These are phyloP conservation scores for Octodonta nipae DNA, from an alignment of 2,888 invertebrate species.

Conservation along the genomic window DNA sequence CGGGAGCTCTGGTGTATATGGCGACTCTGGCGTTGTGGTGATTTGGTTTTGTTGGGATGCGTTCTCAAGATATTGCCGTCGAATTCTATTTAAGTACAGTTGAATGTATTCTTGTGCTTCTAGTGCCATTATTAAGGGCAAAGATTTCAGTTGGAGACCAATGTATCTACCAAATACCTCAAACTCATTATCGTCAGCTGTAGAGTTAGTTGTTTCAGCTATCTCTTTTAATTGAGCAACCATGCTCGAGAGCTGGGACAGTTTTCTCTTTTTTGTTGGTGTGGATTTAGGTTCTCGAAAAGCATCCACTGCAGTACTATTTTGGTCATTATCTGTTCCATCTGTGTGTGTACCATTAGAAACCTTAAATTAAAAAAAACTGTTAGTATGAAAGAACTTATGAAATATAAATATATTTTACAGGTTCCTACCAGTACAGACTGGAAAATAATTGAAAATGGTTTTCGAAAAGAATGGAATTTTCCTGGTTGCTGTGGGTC, in stretches of 20 bases:
- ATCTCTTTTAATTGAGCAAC: conserved; percentile 19
- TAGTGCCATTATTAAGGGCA: conserved; percentile 7
- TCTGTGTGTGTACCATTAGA: conserved; percentile 13
- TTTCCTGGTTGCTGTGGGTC: conserved; percentile 1
- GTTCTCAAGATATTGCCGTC: neutral
- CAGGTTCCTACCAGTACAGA: neutral
- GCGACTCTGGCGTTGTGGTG: no score
- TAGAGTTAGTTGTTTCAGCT: conserved; percentile 18
- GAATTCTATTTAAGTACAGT: conserved; percentile 3
- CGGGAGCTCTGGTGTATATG: neutral
- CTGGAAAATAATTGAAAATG: neutral
- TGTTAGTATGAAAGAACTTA: neutral
- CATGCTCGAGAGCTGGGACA: conserved; percentile 18
- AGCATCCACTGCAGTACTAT: conserved; percentile 11
- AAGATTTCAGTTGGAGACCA: conserved; percentile 15
- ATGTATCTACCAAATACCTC: conserved; percentile 20
- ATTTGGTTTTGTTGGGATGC: neutral
- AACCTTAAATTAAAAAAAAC: neutral
- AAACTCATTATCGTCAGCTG: conserved; percentile 19
- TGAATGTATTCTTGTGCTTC: conserved; percentile 5
- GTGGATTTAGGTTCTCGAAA: conserved; percentile 12
- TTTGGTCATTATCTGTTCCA: conserved; percentile 18
- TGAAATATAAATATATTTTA: neutral
- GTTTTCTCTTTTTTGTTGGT: conserved; percentile 5
- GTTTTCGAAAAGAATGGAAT: neutral